Base-by-base conservation (phyloP, 2,113 vertebrate genomes). In the Antechinus flavipes region DNA sequence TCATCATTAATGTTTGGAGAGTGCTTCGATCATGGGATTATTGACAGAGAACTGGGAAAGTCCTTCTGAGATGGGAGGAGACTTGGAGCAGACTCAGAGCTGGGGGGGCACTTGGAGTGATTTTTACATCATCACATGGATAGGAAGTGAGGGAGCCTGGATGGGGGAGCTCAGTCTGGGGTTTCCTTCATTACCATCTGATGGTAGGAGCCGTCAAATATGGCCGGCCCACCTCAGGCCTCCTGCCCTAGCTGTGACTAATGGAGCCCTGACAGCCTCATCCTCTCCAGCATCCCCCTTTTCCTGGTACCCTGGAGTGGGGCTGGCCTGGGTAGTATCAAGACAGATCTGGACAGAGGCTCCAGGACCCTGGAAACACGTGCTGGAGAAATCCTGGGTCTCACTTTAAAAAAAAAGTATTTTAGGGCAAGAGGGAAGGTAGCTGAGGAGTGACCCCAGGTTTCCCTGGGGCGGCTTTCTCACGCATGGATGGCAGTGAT, bases 131-230 rank as follows among this genome's bases (percentile, higher is more conserved):
- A 19, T 84, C 19, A 23, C 19, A 8, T 23, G 16, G 35, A n/a
- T 8, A 84, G 68, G 22, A 42, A 42, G n/a, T n/a, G 19, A 16
- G 7, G 7, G n/a, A 7, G 19, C n/a, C 16, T 90, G 94, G 92
- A 96, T 58, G 93, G 94, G 96, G 54, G 93, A 58, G 90, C 93
- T 97, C 92, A 58, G 95, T 89, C 91, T 92, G 5, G 24, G 84
- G 42, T 95, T 96, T 25, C 3, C 19, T 49, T 49, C 3, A 1
- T 56, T 89, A 90, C 95, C 93, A 93, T 94, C 61, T 35, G 4
- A 8, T 84, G n/a, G 92, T 93, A 94, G 22, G 25, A 92, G 91
- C 92, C 25, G 19, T 35, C 92, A 46, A 49, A 54, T 94, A 8
- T 55, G 52, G 95, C 90, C 89, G 49, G 47, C n/a, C 35, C 42